A percentile compares a stretch with the other conserved stretches of the same genome.
Evolutionary conservation across 2,797 vertebrate genomes (phyloP).

Genomic region (Premnoplex brunnescens): DNA sequence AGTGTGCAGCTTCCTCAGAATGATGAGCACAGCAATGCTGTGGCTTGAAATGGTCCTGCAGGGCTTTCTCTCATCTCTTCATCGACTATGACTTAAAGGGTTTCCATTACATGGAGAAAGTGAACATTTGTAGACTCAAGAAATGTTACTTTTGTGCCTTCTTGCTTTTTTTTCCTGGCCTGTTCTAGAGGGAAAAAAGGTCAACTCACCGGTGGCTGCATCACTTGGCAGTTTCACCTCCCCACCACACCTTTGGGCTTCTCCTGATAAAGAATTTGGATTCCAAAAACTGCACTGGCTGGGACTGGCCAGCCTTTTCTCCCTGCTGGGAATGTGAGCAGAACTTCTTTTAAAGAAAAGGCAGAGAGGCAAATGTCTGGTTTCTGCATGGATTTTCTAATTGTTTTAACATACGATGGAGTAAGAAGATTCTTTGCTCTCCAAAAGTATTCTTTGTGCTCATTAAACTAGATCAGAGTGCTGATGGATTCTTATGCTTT

Average conservation of each 20-base stretch:
- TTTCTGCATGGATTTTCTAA: neutral
- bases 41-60: neutral
- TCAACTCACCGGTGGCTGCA: neutral
- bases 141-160: neutral
- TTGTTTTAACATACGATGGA: neutral
- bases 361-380: neutral
- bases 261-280: neutral
- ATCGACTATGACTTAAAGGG: fast-evolving
- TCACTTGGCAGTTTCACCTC: neutral
- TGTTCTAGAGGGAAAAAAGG: neutral
- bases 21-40: neutral
- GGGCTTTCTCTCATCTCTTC: neutral
- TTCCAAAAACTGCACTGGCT: neutral
- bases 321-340: neutral
- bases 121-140: neutral
- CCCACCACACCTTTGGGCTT: neutral
- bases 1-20: neutral
- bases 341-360: neutral
- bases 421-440: neutral
- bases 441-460: neutral
- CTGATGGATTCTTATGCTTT: neutral
- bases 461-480: fast-evolving
- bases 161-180: neutral
- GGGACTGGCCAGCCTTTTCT: neutral
- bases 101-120: neutral